Conservation (phyloP, 2,888 invertebrate genomes). For the Polymixis lichenea region DNA sequence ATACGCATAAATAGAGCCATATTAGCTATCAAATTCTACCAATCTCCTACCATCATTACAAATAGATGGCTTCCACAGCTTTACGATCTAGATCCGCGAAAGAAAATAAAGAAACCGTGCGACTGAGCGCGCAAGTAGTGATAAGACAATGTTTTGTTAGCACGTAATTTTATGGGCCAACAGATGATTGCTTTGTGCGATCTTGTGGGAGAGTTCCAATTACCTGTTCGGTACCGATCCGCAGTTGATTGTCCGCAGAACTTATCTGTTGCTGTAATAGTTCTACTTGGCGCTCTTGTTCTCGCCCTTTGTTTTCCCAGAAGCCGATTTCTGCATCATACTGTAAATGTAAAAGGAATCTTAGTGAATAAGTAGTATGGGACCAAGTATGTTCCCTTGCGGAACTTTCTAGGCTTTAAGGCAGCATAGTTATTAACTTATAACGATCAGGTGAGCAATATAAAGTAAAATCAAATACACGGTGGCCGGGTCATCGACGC, state of each 20-base stretch:
- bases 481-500: too few species aligned
- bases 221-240: constrained; percentile 95
- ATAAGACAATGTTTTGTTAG: constrained; percentile 47
- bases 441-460: neutral
- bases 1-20: neutral
- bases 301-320: constrained; percentile 96
- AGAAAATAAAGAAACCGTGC: constrained; percentile 52
- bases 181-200: constrained; percentile 35
- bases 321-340: constrained; percentile 97
- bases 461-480: too few species aligned
- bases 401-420: neutral
- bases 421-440: neutral
- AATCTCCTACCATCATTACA: neutral
- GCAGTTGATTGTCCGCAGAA: constrained; percentile 94
- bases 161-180: constrained; percentile 36
- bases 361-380: neutral
- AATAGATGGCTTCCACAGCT: neutral
- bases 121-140: constrained; percentile 28
- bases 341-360: constrained; percentile 81
- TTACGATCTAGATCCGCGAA: neutral
- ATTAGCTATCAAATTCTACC: neutral
- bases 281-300: constrained; percentile 96
- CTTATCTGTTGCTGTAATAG: constrained; percentile 95
- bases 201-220: constrained; percentile 49
- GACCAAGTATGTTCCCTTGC: neutral